These are phyloP conservation scores for Drosophila ohnishii DNA, from an alignment of 1,140 invertebrate genomes.

Conservation along the genomic window DNA sequence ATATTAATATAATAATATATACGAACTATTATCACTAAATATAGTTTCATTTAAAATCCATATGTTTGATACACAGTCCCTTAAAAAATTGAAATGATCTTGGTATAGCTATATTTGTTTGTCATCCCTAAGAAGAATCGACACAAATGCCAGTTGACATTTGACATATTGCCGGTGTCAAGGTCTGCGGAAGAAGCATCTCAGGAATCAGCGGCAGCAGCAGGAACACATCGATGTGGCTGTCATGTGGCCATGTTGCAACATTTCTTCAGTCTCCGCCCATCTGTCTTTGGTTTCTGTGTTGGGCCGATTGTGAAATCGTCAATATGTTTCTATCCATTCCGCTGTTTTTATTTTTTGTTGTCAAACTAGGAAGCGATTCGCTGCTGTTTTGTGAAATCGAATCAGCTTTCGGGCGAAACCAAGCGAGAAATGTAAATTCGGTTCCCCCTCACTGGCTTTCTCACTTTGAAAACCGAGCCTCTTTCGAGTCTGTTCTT, in stretches of 20 bases:
- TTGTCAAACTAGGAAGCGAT: conserved; percentile 44
- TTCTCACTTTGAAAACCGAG: conserved; percentile 28
- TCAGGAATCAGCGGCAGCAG: conserved; percentile 6
- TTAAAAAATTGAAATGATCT: not conserved
- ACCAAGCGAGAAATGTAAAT: conserved; percentile 28
- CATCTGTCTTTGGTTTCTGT: conserved; percentile 38
- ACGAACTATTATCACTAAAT: not conserved
- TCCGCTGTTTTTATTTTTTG: conserved; percentile 3
- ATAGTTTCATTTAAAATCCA: not conserved
- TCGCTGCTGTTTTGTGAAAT: conserved; percentile 42
- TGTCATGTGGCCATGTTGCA: conserved; percentile 48
- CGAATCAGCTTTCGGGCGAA: conserved; percentile 35
- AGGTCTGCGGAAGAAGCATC: conserved; percentile 18
- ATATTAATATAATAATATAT: not conserved
- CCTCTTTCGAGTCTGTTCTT: conserved; percentile 42
- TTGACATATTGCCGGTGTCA: conserved; percentile 64
- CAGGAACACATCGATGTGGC: conserved; percentile 35
- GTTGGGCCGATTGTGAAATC: conserved; percentile 42
- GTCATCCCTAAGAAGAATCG: conserved; percentile 5
- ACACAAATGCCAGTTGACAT: conserved; percentile 56
- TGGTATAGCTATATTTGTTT: no score
- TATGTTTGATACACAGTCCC: no score
- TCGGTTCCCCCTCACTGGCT: conserved; percentile 25
- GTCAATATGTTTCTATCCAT: conserved; percentile 47
- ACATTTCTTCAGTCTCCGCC: conserved; percentile 29